Percentiles rank a stretch among this genome's conserved stretches.
These are phyloP conservation scores for Montipora cactus DNA, from an alignment of 64 coral and sea anemone genomes.

Conservation along the genomic window DNA sequence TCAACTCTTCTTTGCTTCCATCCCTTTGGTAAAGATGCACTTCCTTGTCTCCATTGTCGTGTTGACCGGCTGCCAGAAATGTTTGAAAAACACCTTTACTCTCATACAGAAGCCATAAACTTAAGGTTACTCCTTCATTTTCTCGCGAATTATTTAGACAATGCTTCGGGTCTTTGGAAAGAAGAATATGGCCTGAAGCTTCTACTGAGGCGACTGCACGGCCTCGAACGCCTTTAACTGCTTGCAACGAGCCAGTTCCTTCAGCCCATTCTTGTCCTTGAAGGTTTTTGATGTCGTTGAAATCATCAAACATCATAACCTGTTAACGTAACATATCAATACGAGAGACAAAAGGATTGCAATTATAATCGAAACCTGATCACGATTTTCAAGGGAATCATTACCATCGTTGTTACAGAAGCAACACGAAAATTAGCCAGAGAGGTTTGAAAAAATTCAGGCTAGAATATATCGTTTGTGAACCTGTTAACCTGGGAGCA, in stretches of 20 bases:
- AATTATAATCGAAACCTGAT: no score
- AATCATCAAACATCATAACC: slow-evolving; percentile 14
- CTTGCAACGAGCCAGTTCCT: background rate
- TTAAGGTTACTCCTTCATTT: background rate
- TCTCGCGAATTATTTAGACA: background rate
- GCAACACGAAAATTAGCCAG: no score
- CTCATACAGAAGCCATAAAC: background rate
- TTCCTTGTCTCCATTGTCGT: background rate
- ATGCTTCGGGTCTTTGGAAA: background rate
- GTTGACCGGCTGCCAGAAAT: background rate
- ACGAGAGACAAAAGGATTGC: no score
- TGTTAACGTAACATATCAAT: background rate
- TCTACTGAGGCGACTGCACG: background rate
- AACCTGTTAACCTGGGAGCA: no score
- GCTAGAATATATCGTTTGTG: no score
- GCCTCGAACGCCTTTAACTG: background rate
- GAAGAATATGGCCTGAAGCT: background rate
- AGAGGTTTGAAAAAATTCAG: no score
- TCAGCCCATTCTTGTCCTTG: slow-evolving; percentile 20
- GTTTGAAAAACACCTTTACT: background rate
- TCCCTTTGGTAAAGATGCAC: background rate
- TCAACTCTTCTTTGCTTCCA: background rate
- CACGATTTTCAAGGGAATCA: no score
- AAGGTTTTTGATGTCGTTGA: slow-evolving; percentile 8
- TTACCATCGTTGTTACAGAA: no score